A percentile compares a stretch with the other conserved stretches of the same genome.
phyloP scores from a whole-genome alignment of 2,797 vertebrate genomes.

The Anniella stebbinsi region DNA sequence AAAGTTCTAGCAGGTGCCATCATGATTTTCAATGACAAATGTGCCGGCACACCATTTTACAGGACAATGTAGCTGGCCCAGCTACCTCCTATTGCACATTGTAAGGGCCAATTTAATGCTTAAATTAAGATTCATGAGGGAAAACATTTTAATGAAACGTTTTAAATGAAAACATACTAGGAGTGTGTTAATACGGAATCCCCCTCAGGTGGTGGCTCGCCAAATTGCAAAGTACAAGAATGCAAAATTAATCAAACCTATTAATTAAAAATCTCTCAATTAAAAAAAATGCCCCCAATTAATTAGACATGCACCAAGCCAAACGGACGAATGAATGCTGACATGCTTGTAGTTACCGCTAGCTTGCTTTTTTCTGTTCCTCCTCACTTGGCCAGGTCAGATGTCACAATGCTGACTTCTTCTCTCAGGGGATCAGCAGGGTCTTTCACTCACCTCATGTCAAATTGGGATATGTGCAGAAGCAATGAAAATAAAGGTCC shows the following conservation, averaged over 20 bases:
- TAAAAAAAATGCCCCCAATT: background rate
- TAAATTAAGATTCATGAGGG: background rate
- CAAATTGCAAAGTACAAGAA: background rate
- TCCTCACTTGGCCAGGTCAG: background rate
- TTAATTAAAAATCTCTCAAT: background rate
- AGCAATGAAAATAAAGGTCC: background rate
- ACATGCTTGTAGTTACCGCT: background rate
- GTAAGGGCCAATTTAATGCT: background rate
- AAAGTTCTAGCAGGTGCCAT: background rate
- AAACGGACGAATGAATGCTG: background rate
- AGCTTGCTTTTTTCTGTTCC: background rate
- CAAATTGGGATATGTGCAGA: background rate
- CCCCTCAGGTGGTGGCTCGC: background rate
- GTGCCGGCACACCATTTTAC: background rate
- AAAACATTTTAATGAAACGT: background rate
- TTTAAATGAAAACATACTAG: background rate
- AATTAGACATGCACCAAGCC: background rate
- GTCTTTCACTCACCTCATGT: background rate
- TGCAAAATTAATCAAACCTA: background rate
- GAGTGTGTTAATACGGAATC: background rate
- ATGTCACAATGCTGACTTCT: background rate
- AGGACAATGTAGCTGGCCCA: background rate
- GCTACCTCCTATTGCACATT: background rate
- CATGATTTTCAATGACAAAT: background rate
- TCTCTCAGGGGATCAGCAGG: background rate